Conservation (phyloP, 2,797 vertebrate species). For the Myioborus miniatus region DNA sequence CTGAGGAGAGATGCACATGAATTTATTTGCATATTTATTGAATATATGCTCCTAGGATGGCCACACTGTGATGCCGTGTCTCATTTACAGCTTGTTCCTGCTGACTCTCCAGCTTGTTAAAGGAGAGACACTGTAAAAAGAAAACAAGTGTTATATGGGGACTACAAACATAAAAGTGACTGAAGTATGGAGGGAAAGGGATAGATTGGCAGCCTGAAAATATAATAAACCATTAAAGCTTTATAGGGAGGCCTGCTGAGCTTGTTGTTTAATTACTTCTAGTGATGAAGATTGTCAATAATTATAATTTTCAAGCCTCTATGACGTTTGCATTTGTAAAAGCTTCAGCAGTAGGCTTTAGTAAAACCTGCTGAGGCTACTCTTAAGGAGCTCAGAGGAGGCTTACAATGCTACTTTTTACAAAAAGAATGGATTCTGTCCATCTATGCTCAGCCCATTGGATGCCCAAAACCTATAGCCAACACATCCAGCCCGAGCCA, state of each 20-base stretch:
- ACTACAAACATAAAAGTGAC: conserved; percentile 39
- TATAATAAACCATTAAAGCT: conserved; percentile 54
- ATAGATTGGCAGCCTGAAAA: conserved; percentile 30
- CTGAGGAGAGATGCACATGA: conserved; percentile 31
- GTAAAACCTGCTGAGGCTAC: not conserved
- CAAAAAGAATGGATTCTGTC: not conserved
- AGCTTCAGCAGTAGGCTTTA: not conserved
- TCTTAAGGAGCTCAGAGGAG: not conserved
- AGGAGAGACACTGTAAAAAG: conserved; percentile 15
- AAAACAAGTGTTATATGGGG: not conserved
- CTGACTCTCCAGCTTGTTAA: conserved; percentile 49
- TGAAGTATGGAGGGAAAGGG: conserved; percentile 33
- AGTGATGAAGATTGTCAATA: conserved; percentile 47
- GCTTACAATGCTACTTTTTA: not conserved
- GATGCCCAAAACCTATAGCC: not conserved
- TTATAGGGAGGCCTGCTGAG: conserved; percentile 28
- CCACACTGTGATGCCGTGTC: not conserved
- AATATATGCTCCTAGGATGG: conserved; percentile 18
- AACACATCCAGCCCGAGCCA: fast-evolving
- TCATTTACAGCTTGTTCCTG: conserved; percentile 52
- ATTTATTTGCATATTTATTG: conserved; percentile 63
- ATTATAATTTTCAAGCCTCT: conserved; percentile 27
- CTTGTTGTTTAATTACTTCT: conserved; percentile 52
- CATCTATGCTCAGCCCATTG: not conserved
- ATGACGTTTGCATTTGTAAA: conserved; percentile 19